Base-by-base conservation (phyloP, 1,140 invertebrate species). In the Varroa destructor region DNA sequence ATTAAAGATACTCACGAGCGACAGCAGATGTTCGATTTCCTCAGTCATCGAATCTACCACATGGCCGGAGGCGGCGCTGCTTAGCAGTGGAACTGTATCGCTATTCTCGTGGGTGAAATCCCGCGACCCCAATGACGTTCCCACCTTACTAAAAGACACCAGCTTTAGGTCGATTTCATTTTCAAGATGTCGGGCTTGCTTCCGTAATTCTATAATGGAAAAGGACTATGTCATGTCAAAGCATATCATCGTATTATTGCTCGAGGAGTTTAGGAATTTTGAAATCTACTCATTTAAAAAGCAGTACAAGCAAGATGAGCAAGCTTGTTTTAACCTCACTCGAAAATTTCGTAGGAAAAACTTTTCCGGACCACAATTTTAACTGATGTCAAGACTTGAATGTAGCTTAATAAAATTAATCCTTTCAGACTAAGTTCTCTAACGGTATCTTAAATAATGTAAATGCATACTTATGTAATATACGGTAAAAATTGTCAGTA, bases 101-200 rank as follows among this genome's bases (percentile, higher is more conserved):
- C 37, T 71, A 56, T 73, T 73, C 74, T 75, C 71, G 71, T 73
- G 64, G n/a, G 36, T 70, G 40, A 55, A 75, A 58, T 74, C 73
- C n/a, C 73, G 55, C 55, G 57, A 74, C 6, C 77, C 77, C 74
- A 77, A 76, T 58, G 75, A 79, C 64, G 91, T 87, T 42, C 90
- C 91, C 37, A 97, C 82, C 83, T 97, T 98, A 80, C 91, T 96
- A 77, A 95, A 93, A 14, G 90, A 89, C 0, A 96, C 90, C 70
- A 98, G 81, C 80, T 97, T 97, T 1, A 92, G 83, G 81, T 97
- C 94, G 74, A 97, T 93, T 79, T 97, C 93, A 85, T 95, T 97
- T 83, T 97, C 95, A 43, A 97, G 81, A 74, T 89, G 86, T 73
- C 94, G 83, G 0, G 94, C 93, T 81, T 94, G 89, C 78, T 94